These are phyloP conservation scores for Scolopax rusticola DNA, from an alignment of 2,797 vertebrate genomes.

Conservation along the genomic window DNA sequence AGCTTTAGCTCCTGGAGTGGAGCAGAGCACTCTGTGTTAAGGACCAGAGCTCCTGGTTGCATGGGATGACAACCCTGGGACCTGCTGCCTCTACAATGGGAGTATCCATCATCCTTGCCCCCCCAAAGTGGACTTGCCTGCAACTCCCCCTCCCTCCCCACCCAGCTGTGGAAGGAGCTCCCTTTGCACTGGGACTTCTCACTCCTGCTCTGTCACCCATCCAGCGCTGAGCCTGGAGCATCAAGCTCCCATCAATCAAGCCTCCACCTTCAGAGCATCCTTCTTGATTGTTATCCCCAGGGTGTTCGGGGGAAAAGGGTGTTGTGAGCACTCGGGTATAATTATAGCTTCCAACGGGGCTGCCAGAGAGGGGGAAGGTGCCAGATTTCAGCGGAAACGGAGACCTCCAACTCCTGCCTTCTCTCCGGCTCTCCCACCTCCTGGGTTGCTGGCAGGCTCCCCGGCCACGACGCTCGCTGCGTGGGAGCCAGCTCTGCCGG, in stretches of 20 bases:
- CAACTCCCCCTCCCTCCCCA: background rate
- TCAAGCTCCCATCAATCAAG: background rate
- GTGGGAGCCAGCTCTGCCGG: background rate
- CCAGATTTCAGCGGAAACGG: background rate
- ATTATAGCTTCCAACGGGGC: slow-evolving; percentile 8
- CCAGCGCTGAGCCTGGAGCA: background rate
- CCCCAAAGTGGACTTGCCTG: accelerated
- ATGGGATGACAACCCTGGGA: background rate
- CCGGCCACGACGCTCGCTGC: accelerated
- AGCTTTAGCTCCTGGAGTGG: accelerated
- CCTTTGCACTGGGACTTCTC: accelerated
- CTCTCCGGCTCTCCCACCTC: background rate
- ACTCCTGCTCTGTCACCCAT: background rate
- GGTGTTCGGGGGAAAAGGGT: background rate
- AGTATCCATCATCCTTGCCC: accelerated
- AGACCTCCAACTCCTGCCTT: slow-evolving; percentile 26
- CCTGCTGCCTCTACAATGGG: accelerated
- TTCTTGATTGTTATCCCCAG: background rate
- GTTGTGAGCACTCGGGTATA: background rate
- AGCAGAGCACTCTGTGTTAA: background rate
- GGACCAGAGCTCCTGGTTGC: accelerated
- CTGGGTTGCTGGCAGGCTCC: background rate
- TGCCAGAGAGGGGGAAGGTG: slow-evolving; percentile 24
- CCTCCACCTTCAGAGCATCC: background rate
- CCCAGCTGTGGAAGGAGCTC: background rate